Conservation (phyloP, 2,797 vertebrate genomes). For the Chiroxiphia lanceolata region DNA sequence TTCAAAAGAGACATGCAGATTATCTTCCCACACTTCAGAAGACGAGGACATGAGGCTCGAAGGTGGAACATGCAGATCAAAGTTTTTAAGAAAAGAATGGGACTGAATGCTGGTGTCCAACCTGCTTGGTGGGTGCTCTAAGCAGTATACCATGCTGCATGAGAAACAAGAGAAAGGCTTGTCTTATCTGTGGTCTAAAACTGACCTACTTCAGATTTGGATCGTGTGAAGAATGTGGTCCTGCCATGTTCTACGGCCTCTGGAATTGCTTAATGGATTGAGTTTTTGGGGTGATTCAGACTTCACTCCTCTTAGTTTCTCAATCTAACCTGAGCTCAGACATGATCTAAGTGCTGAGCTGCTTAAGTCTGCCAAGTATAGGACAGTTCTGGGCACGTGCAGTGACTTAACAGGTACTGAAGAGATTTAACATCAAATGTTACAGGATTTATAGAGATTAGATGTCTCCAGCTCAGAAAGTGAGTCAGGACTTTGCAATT, state of each 20-base stretch:
- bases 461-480: constrained; percentile 35
- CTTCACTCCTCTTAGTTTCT: constrained; percentile 27
- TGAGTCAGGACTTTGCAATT: constrained; percentile 51
- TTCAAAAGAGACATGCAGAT: background rate
- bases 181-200: background rate
- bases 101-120: background rate
- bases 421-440: constrained; percentile 63
- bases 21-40: background rate
- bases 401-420: constrained; percentile 57
- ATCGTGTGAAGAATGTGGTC: background rate
- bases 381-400: constrained; percentile 62
- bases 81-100: background rate
- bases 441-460: constrained; percentile 44
- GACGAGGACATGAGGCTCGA: background rate
- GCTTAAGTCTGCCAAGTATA: constrained; percentile 23
- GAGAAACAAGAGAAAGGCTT: background rate
- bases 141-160: fast-evolving
- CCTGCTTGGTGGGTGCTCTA: background rate
- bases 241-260: background rate
- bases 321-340: constrained; percentile 52
- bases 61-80: background rate
- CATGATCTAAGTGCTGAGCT: constrained; percentile 47
- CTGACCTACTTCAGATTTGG: background rate
- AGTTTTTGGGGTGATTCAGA: constrained; percentile 39
- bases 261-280: constrained; percentile 9